Evolutionary conservation across 2,113 vertebrate genomes (phyloP).

Genomic region (Ciconia maguari): DNA sequence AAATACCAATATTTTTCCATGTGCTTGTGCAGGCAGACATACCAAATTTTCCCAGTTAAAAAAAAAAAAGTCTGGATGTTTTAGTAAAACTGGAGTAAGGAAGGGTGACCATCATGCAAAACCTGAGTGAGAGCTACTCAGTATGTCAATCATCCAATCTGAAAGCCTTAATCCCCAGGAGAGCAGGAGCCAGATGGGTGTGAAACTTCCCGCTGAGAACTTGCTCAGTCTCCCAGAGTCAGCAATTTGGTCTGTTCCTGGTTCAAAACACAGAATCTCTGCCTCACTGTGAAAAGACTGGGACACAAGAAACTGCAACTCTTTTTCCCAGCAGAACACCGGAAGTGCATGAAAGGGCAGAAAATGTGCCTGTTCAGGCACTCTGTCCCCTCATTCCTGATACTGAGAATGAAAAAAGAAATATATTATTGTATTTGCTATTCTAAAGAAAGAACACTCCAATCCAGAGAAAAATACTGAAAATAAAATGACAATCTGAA

Average conservation of each 20-base stretch:
- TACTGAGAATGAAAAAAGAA: neutral
- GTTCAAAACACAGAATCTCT: neutral
- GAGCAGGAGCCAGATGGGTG: neutral
- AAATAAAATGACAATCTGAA: neutral
- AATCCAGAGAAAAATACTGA: neutral
- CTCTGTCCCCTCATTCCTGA: neutral
- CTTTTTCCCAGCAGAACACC: neutral
- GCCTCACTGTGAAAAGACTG: neutral
- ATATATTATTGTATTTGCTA: neutral
- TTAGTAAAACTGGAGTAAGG: neutral
- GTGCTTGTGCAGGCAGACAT: neutral
- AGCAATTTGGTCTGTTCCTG: neutral
- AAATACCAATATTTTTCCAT: neutral
- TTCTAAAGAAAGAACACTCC: neutral
- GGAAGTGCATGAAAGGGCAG: neutral
- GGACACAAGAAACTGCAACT: neutral
- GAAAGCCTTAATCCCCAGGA: neutral
- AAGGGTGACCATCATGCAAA: neutral
- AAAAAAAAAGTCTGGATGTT: neutral
- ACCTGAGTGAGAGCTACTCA: neutral
- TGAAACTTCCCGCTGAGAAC: neutral
- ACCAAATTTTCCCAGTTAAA: neutral
- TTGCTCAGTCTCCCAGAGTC: neutral
- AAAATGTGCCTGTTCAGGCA: neutral
- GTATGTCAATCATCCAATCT: neutral